Percentiles rank a stretch among this genome's conserved stretches.
phyloP scores from a whole-genome alignment of 2,113 vertebrate genomes.

The Apodemus sylvaticus region DNA sequence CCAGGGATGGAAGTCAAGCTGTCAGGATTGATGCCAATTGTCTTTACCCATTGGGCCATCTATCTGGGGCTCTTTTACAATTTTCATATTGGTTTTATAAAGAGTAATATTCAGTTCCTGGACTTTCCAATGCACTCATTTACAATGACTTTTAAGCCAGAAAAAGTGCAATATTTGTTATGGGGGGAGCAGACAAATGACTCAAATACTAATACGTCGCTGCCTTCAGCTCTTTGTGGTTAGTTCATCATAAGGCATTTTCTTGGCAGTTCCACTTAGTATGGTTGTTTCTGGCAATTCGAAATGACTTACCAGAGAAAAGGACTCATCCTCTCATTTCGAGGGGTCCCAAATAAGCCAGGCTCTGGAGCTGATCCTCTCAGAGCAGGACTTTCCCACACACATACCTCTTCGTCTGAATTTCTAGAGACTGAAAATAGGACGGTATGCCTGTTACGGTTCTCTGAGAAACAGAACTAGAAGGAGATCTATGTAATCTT shows the following conservation, averaged over 20 bases:
- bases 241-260: constrained; percentile 32
- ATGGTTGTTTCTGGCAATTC: background rate
- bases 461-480: constrained; percentile 52
- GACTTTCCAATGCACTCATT: background rate
- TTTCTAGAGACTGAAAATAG: constrained; percentile 30
- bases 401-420: constrained; percentile 16
- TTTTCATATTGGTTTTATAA: background rate
- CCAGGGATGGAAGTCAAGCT: background rate
- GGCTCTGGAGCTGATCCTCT: background rate
- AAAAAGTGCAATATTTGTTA: background rate
- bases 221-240: constrained; percentile 9
- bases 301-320: constrained; percentile 16
- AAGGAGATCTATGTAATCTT: background rate
- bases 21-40: background rate
- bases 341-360: background rate
- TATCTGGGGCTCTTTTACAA: background rate
- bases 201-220: constrained; percentile 22
- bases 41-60: background rate
- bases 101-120: constrained; percentile 28
- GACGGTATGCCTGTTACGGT: background rate
- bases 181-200: background rate
- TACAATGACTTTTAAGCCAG: background rate
- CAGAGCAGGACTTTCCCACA: background rate
- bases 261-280: constrained; percentile 7
- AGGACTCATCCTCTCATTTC: background rate